Evolutionary conservation across 2,113 vertebrate species (phyloP).

Genomic region (Orycteropus afer): DNA sequence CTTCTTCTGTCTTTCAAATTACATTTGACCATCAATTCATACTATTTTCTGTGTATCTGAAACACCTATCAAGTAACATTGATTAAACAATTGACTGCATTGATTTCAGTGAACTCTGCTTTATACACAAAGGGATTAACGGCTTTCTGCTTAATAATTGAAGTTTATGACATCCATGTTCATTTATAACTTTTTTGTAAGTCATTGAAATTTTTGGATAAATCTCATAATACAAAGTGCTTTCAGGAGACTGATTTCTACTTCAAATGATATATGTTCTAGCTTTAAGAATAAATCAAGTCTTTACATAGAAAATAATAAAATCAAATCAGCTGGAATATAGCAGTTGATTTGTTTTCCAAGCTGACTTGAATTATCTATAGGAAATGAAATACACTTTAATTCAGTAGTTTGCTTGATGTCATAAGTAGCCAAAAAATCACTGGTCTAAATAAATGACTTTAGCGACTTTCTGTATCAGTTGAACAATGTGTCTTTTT

Average conservation of each 20-base stretch:
- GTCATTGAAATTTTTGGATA: neutral
- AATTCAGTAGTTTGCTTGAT: conserved; percentile 31
- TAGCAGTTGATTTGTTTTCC: conserved; percentile 9
- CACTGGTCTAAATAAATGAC: neutral
- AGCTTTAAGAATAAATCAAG: neutral
- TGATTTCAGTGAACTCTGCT: neutral
- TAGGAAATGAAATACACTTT: conserved; percentile 24
- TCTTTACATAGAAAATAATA: neutral
- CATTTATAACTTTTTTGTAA: neutral
- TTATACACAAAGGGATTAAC: neutral
- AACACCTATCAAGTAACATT: neutral
- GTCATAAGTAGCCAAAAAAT: neutral
- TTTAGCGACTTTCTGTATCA: neutral
- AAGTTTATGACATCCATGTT: neutral
- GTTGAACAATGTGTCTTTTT: conserved; percentile 27
- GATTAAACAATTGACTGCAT: neutral
- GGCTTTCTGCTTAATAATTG: neutral
- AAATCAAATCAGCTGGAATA: neutral
- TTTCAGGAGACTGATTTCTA: neutral
- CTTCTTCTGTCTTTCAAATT: neutral
- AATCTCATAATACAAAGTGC: neutral
- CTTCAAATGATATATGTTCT: neutral
- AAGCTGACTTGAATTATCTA: neutral
- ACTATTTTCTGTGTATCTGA: neutral
- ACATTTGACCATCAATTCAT: neutral